These are phyloP conservation scores for Petromus typicus DNA, from an alignment of 2,113 vertebrate species.

Conservation along the genomic window DNA sequence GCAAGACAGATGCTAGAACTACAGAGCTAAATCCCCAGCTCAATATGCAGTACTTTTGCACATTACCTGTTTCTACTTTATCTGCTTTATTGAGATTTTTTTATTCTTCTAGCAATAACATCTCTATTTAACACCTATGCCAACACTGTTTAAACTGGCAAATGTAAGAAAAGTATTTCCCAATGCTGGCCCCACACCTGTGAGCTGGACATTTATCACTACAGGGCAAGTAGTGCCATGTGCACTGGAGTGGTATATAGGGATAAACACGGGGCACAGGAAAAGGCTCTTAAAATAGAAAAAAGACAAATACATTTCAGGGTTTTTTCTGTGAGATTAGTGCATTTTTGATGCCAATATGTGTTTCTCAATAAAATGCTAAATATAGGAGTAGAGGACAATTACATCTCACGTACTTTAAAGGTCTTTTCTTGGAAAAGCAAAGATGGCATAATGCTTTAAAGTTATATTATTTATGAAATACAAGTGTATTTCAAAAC, in stretches of 20 bases:
- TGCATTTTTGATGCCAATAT: background rate
- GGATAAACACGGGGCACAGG: background rate
- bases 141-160: background rate
- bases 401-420: background rate
- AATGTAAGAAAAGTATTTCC: background rate
- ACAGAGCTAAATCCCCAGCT: no score
- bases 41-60: no score
- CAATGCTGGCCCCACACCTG: background rate
- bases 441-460: background rate
- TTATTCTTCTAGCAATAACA: background rate
- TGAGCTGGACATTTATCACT: background rate
- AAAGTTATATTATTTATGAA: background rate
- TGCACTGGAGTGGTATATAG: background rate
- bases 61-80: background rate
- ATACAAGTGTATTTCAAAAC: background rate
- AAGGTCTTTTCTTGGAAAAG: conserved; percentile 11
- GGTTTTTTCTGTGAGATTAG: background rate
- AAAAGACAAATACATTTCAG: background rate
- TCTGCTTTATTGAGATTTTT: background rate
- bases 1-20: no score
- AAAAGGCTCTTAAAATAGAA: conserved; percentile 1
- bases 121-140: background rate
- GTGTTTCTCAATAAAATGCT: conserved; percentile 29
- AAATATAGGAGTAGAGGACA: background rate
- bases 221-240: background rate